Conservation (phyloP, 2,888 invertebrate genomes). For the Cecidostiba fungosa region DNA sequence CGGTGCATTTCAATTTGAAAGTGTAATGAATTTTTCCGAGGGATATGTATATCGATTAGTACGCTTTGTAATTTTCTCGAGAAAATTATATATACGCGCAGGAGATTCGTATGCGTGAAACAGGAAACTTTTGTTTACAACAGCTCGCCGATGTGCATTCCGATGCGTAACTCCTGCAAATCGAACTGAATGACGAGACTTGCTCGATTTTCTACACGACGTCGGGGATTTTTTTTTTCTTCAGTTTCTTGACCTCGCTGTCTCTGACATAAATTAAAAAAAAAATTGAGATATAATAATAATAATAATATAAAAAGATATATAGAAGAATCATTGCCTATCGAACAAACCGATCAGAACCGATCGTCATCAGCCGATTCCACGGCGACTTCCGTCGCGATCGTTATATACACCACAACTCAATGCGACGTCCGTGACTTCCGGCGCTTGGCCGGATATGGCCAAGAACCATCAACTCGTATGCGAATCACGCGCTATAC, state of each 20-base stretch:
- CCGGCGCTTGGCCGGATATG: slow-evolving; percentile 64
- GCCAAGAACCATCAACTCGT: slow-evolving; percentile 44
- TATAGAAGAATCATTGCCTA: background rate
- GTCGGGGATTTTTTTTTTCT: too few relatives aligned
- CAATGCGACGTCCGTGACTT: slow-evolving; percentile 51
- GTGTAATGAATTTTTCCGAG: background rate
- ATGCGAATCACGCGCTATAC: slow-evolving; percentile 73
- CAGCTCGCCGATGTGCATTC: background rate
- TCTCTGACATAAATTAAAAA: too few relatives aligned
- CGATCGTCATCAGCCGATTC: background rate
- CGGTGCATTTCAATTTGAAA: background rate
- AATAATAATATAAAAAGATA: too few relatives aligned
- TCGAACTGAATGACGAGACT: background rate
- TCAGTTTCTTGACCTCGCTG: too few relatives aligned
- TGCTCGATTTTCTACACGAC: background rate
- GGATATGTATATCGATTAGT: background rate
- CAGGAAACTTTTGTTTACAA: background rate
- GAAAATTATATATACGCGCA: background rate
- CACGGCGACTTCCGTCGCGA: slow-evolving; percentile 33
- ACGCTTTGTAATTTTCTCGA: background rate
- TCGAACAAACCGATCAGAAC: background rate
- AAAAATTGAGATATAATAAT: too few relatives aligned
- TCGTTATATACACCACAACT: background rate
- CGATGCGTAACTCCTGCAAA: background rate
- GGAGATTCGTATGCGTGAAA: slow-evolving; percentile 17